A percentile compares a stretch with the other conserved stretches of the same genome.
phyloP scores from a whole-genome alignment of 2,888 invertebrate species.

The Parascotia fuliginaria region DNA sequence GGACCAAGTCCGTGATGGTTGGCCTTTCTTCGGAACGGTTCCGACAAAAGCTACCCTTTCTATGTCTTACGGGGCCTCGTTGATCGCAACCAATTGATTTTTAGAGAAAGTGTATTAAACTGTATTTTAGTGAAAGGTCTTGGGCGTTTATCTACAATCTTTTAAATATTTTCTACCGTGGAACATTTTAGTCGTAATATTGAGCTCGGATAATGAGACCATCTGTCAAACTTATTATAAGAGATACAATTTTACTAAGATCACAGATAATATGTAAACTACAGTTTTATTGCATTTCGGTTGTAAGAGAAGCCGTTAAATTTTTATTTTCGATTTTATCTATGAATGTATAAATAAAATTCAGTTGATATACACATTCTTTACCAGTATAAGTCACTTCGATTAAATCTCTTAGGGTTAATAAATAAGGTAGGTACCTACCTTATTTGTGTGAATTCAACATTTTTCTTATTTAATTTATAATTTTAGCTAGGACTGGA shows the following conservation, averaged over 20 bases:
- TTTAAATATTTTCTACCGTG: slow-evolving; percentile 9
- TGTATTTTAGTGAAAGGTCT: slow-evolving; percentile 54
- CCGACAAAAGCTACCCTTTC: slow-evolving; percentile 55
- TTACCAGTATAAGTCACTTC: neutral
- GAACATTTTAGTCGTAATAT: slow-evolving; percentile 11
- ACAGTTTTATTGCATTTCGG: slow-evolving; percentile 1
- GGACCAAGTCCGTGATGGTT: slow-evolving; percentile 28
- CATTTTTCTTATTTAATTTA: too few relatives aligned
- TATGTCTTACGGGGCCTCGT: slow-evolving; percentile 55
- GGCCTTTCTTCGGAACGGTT: slow-evolving; percentile 32
- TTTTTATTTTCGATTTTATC: neutral
- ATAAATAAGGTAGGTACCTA: too few relatives aligned
- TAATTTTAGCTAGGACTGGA: neutral
- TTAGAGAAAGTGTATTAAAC: slow-evolving; percentile 66
- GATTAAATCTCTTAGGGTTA: neutral
- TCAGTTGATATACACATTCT: neutral
- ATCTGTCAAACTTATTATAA: slow-evolving; percentile 9
- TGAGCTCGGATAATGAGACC: slow-evolving; percentile 11
- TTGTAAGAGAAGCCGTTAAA: slow-evolving; percentile 9
- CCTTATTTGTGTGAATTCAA: too few relatives aligned
- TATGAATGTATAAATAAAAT: neutral
- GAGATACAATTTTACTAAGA: slow-evolving; percentile 13
- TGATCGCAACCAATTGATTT: slow-evolving; percentile 67
- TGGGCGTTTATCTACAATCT: slow-evolving; percentile 37
- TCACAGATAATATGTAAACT: slow-evolving; percentile 15